phyloP scores from a whole-genome alignment of 2,797 vertebrate genomes.

The Hipposideros larvatus region DNA sequence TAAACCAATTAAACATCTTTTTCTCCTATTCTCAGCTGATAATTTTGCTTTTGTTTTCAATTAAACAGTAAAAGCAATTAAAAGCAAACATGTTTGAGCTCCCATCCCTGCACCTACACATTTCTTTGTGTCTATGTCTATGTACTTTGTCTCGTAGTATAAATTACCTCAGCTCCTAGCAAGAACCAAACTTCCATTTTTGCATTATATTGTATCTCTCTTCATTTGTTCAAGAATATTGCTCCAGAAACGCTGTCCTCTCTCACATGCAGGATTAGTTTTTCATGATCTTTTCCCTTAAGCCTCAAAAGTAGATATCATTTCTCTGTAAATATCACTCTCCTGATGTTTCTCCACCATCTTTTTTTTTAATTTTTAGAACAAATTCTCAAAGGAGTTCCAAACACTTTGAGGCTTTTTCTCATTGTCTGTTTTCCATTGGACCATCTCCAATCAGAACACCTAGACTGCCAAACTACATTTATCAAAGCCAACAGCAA shows the following conservation, averaged over 20 bases:
- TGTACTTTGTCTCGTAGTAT: background rate
- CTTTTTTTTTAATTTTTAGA: background rate
- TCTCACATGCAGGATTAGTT: background rate
- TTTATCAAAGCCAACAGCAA: background rate
- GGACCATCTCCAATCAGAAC: background rate
- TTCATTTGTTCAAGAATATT: background rate
- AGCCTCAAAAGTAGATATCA: background rate
- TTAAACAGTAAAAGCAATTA: background rate
- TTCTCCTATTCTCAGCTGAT: background rate
- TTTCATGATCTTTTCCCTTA: background rate
- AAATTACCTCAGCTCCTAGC: background rate
- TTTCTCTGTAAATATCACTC: background rate
- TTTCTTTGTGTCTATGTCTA: background rate
- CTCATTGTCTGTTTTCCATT: background rate
- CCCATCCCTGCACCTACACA: background rate
- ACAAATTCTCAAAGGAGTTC: background rate
- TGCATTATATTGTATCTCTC: background rate
- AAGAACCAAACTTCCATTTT: background rate
- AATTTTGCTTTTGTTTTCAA: background rate
- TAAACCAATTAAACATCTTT: background rate
- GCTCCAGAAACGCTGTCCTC: background rate
- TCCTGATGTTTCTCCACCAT: background rate
- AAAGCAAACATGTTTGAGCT: background rate
- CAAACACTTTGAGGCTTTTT: background rate
- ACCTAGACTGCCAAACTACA: background rate